Percentiles rank a stretch among this genome's conserved stretches.
phyloP scores from a whole-genome alignment of 2,113 vertebrate genomes.

The Saguinus midas region DNA sequence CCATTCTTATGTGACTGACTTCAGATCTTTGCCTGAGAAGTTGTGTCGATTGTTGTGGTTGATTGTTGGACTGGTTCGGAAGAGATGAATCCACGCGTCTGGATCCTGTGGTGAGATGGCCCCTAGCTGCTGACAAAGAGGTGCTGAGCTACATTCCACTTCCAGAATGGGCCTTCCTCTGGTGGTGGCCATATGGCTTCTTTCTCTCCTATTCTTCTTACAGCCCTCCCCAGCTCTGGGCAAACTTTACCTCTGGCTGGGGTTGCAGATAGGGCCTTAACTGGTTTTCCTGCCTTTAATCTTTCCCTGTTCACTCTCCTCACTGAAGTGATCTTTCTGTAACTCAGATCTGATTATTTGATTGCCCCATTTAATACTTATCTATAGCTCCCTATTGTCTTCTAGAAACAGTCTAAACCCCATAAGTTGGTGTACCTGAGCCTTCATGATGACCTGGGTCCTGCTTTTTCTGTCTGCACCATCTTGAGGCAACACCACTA shows the following conservation, averaged over 20 bases:
- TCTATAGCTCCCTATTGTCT: background rate
- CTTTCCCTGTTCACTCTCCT: background rate
- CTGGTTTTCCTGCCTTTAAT: background rate
- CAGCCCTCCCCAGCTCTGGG: background rate
- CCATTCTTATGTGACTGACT: slow-evolving; percentile 5
- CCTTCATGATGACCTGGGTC: background rate
- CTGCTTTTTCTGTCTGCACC: background rate
- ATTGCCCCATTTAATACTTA: slow-evolving; percentile 14
- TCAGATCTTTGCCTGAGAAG: background rate
- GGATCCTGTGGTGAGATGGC: background rate
- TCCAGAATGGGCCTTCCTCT: background rate
- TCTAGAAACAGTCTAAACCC: background rate
- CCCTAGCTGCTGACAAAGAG: background rate
- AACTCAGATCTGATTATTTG: slow-evolving; percentile 18
- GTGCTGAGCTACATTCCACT: background rate
- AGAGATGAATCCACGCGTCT: background rate
- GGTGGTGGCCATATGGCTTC: background rate
- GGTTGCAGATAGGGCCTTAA: background rate
- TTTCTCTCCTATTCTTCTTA: background rate
- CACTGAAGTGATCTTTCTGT: background rate
- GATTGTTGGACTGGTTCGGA: background rate
- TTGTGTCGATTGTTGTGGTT: background rate
- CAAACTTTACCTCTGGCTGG: background rate
- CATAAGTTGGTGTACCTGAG: background rate
- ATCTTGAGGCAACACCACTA: background rate